phyloP scores from a whole-genome alignment of 1,140 invertebrate species.

The Pectinophora gossypiella region DNA sequence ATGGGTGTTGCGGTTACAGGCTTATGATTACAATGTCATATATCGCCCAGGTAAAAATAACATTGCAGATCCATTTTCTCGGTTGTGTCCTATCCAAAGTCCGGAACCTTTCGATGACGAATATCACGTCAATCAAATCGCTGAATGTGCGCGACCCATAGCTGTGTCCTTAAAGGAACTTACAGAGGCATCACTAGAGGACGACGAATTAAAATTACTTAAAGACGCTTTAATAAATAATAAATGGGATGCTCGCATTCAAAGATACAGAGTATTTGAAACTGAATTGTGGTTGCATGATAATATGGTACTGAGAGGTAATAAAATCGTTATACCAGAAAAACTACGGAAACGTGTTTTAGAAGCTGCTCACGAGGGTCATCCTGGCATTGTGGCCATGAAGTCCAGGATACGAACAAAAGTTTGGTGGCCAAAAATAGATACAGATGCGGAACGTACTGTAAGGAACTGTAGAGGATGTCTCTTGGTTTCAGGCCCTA shows the following conservation, averaged over 20 bases:
- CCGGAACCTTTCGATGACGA: neutral
- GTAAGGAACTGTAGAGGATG: neutral
- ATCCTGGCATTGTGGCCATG: conserved; percentile 1
- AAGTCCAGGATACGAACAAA: neutral
- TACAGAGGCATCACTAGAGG: neutral
- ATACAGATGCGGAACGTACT: neutral
- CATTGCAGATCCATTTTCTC: conserved; percentile 9
- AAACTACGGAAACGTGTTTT: neutral
- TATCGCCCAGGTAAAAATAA: conserved; percentile 8
- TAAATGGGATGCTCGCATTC: neutral
- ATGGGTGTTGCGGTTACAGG: conserved; percentile 5
- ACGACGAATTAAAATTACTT: neutral
- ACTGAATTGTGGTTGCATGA: neutral
- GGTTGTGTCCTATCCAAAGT: neutral
- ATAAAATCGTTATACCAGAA: neutral
- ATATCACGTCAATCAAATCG: neutral
- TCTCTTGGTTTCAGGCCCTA: neutral
- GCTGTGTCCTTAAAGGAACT: neutral
- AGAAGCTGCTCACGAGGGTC: neutral
- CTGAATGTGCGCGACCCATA: neutral
- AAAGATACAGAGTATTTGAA: neutral
- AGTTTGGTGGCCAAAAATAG: conserved; percentile 4
- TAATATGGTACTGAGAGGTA: neutral
- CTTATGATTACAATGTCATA: neutral
- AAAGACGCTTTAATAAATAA: neutral